Percentiles rank a stretch among this genome's conserved stretches.
phyloP scores from a whole-genome alignment of 2,888 invertebrate species.

The Junonia oenone region DNA sequence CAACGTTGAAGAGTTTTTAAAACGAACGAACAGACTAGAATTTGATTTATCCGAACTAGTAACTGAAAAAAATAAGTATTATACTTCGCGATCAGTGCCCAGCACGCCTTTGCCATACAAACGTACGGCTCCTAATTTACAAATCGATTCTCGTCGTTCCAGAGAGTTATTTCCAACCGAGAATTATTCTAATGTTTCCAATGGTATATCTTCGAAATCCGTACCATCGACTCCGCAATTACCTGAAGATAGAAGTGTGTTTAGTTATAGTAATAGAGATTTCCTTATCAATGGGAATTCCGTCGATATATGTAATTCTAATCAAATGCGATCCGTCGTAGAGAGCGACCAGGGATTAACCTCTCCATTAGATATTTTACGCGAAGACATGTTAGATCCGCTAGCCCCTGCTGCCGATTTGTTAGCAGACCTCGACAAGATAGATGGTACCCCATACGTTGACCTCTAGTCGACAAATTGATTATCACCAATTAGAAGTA shows the following conservation, averaged over 20 bases:
- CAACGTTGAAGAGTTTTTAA: conserved; percentile 66
- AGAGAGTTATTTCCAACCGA: conserved; percentile 55
- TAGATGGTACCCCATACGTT: conserved; percentile 64
- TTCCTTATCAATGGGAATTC: conserved; percentile 83
- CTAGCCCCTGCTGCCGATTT: conserved; percentile 59
- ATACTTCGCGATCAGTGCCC: conserved; percentile 84
- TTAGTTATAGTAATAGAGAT: conserved; percentile 81
- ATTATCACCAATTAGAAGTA: conserved; percentile 31
- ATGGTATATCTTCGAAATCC: conserved; percentile 83
- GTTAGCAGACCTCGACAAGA: conserved; percentile 70
- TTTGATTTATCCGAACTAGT: conserved; percentile 63
- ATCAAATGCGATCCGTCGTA: conserved; percentile 48
- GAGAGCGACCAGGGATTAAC: conserved; percentile 50
- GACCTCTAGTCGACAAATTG: conserved; percentile 63
- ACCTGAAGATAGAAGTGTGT: conserved; percentile 70
- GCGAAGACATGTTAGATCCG: conserved; percentile 63
- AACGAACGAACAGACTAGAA: conserved; percentile 67
- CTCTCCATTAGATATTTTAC: conserved; percentile 65
- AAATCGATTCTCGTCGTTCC: conserved; percentile 62
- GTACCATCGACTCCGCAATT: conserved; percentile 87
- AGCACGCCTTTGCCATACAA: conserved; percentile 82
- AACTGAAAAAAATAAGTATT: conserved; percentile 62
- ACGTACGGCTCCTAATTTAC: conserved; percentile 55
- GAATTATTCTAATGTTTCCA: conserved; percentile 48
- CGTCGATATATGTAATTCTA: conserved; percentile 58